phyloP scores from a whole-genome alignment of 2,888 invertebrate species.

The Nymphalis polychloros region DNA sequence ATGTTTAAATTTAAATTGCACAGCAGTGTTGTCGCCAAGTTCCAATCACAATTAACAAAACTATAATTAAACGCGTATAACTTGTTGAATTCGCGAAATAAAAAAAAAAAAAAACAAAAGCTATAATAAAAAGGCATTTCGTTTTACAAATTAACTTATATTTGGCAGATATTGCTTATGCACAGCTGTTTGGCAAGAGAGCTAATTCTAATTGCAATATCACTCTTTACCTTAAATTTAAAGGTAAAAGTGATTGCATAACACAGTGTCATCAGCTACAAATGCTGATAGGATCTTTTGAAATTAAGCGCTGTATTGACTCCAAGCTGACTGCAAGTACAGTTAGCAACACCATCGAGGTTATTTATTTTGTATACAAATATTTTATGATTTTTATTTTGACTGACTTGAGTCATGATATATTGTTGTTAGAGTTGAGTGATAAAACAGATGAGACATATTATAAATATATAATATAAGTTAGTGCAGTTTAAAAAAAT shows the following conservation, averaged over 20 bases:
- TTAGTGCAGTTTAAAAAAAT: too few relatives aligned
- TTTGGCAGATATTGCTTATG: slow-evolving; percentile 35
- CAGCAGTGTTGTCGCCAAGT: slow-evolving; percentile 21
- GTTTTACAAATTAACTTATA: slow-evolving; percentile 20
- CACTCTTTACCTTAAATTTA: slow-evolving; percentile 55
- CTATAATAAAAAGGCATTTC: slow-evolving; percentile 16
- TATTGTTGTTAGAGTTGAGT: too few relatives aligned
- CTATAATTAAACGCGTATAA: slow-evolving; percentile 14
- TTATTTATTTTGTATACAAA: too few relatives aligned
- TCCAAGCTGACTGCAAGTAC: too few relatives aligned
- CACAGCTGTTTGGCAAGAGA: slow-evolving; percentile 33
- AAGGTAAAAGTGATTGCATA: slow-evolving; percentile 53
- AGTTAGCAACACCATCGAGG: too few relatives aligned
- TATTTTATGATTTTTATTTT: too few relatives aligned
- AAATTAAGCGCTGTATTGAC: too few relatives aligned
- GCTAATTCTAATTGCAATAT: slow-evolving; percentile 46
- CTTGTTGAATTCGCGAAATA: slow-evolving; percentile 13
- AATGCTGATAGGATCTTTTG: too few relatives aligned
- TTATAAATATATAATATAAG: too few relatives aligned
- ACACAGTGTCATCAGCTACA: neutral
- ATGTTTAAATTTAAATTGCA: slow-evolving; percentile 1
- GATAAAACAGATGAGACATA: too few relatives aligned
- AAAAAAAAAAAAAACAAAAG: slow-evolving; percentile 15
- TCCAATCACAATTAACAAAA: slow-evolving; percentile 10
- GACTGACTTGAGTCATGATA: too few relatives aligned